Conservation (phyloP, 2,797 vertebrate species). For the Morus bassanus region DNA sequence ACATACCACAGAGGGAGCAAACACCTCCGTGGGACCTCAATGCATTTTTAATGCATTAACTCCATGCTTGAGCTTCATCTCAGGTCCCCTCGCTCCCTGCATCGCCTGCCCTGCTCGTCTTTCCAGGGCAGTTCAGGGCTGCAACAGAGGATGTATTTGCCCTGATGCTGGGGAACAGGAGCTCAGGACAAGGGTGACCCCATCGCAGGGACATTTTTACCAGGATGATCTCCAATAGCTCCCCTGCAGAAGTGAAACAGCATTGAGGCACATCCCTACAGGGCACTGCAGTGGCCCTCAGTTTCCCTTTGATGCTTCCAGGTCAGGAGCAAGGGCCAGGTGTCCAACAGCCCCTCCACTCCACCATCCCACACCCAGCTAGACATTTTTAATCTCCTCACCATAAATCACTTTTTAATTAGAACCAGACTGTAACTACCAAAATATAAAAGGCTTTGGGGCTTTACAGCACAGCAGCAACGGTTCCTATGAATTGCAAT, state of each 20-base stretch:
- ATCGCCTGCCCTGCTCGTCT: not conserved
- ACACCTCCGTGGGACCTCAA: not conserved
- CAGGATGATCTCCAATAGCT: not conserved
- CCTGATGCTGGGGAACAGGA: not conserved
- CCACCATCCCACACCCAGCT: not conserved
- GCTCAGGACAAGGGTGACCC: not conserved
- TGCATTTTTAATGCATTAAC: not conserved
- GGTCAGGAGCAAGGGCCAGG: not conserved
- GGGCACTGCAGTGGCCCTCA: fast-evolving
- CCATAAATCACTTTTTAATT: not conserved
- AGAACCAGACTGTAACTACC: not conserved
- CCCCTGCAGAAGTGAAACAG: not conserved
- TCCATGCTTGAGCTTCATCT: not conserved
- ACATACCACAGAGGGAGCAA: not conserved
- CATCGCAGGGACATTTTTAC: not conserved
- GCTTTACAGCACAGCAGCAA: fast-evolving
- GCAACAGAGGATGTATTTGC: not conserved
- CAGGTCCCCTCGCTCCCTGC: not conserved
- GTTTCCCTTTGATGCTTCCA: not conserved
- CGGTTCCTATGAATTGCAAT: not conserved
- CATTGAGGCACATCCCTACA: not conserved
- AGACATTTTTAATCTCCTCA: not conserved
- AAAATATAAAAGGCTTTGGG: not conserved
- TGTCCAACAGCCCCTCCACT: fast-evolving
- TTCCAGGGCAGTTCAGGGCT: not conserved